Conservation (phyloP, 2,113 vertebrate genomes). For the Otolemur garnettii region DNA sequence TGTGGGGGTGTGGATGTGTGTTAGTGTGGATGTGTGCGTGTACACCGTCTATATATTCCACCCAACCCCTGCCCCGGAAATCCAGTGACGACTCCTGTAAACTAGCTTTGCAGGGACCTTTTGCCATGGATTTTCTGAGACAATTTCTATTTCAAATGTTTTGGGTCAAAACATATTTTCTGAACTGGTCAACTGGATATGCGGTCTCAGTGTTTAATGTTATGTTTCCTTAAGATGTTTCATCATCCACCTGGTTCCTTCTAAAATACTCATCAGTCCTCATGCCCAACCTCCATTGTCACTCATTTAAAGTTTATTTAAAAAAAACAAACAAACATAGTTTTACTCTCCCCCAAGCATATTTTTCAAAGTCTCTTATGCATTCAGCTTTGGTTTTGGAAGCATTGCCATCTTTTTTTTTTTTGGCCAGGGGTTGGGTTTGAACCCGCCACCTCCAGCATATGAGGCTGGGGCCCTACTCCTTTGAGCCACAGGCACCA, state of each 20-base stretch:
- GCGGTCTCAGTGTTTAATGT: not conserved
- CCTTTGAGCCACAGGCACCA: no score
- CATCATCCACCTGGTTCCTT: not conserved
- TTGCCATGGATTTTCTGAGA: not conserved
- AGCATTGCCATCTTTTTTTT: not conserved
- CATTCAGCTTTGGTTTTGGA: not conserved
- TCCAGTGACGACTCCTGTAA: not conserved
- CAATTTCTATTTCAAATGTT: slow-evolving; percentile 31
- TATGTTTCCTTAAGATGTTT: not conserved
- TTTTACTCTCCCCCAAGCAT: not conserved
- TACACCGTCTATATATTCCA: no score
- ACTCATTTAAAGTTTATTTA: not conserved
- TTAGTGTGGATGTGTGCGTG: not conserved
- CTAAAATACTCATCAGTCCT: not conserved
- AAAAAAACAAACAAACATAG: not conserved
- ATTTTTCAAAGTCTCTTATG: not conserved
- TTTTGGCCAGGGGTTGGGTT: no score
- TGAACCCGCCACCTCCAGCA: no score
- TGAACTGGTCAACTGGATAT: slow-evolving; percentile 14
- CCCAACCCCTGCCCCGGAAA: not conserved
- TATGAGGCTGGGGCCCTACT: no score
- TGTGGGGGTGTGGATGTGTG: not conserved
- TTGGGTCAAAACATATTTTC: slow-evolving; percentile 45
- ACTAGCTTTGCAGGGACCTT: not conserved
- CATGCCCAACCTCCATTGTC: not conserved